Conservation (phyloP, 2,888 invertebrate genomes). For the Theretra japonica region DNA sequence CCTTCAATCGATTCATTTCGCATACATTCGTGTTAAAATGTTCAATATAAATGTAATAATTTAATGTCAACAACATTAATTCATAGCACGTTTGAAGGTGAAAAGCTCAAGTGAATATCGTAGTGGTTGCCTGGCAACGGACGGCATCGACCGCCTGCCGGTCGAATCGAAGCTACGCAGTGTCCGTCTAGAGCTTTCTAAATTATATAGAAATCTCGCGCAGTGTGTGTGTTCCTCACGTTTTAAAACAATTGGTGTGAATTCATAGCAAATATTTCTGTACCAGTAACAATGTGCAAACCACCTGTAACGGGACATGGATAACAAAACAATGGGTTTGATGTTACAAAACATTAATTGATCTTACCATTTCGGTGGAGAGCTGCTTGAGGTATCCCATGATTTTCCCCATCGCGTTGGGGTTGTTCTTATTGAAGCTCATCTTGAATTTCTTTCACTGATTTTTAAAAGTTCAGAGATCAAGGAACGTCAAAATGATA, state of each 20-base stretch:
- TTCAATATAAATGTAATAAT: not conserved
- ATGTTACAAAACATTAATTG: conserved; percentile 22
- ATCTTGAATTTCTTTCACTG: conserved; percentile 67
- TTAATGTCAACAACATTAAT: not conserved
- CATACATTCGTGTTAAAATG: not conserved
- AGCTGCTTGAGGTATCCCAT: conserved; percentile 81
- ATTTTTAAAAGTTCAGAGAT: conserved; percentile 48
- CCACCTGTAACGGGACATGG: not conserved
- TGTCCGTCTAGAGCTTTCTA: conserved; percentile 62
- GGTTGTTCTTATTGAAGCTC: conserved; percentile 83
- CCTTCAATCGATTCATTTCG: not conserved
- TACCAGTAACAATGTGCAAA: not conserved
- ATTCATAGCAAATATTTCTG: not conserved
- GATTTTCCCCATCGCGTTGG: conserved; percentile 80
- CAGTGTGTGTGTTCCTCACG: conserved; percentile 31
- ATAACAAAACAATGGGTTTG: not conserved
- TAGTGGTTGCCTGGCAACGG: conserved; percentile 67
- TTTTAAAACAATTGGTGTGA: not conserved
- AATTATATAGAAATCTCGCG: conserved; percentile 53
- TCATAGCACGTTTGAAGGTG: not conserved
- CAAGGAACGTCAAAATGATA: conserved; percentile 79
- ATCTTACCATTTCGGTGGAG: conserved; percentile 81
- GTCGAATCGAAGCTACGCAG: conserved; percentile 37
- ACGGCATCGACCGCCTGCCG: conserved; percentile 51
- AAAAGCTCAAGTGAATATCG: conserved; percentile 28